Evolutionary conservation across 2,888 invertebrate species (phyloP).

Genomic region (Lacanobia oleracea): DNA sequence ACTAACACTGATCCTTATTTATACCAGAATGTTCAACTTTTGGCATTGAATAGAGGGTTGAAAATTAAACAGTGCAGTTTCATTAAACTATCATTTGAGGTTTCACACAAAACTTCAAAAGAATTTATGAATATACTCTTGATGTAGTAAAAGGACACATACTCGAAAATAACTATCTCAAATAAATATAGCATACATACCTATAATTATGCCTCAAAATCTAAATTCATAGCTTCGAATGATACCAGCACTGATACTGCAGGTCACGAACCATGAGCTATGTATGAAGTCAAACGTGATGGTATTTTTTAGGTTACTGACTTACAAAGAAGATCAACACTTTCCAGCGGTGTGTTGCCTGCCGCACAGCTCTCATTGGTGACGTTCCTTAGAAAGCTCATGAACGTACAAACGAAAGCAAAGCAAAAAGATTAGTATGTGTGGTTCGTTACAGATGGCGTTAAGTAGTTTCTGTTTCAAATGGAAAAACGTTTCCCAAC

Average conservation of each 20-base stretch:
- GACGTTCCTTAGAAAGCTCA: neutral
- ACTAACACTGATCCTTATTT: neutral
- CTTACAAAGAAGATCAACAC: neutral
- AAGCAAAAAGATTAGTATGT: neutral
- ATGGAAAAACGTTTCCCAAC: neutral
- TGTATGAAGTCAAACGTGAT: conserved; percentile 8
- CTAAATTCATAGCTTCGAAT: conserved; percentile 37
- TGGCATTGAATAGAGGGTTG: neutral
- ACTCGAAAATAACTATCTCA: neutral
- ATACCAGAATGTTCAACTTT: neutral
- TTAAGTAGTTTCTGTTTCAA: neutral
- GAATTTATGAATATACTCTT: neutral
- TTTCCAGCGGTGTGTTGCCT: too few relatives aligned
- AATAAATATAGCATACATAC: neutral
- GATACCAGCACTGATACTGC: conserved; percentile 22
- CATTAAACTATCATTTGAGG: neutral
- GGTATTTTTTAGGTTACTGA: conserved; percentile 19
- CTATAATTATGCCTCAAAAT: conserved; percentile 3
- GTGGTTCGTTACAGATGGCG: neutral
- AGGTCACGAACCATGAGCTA: conserved; percentile 35
- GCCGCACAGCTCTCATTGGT: neutral
- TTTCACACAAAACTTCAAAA: neutral
- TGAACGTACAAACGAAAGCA: too few relatives aligned
- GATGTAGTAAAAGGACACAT: neutral
- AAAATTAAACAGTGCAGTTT: neutral